Percentiles rank a stretch among this genome's conserved stretches.
Conservation (phyloP, 2,113 vertebrate genomes). For the Loxodonta africana region DNA sequence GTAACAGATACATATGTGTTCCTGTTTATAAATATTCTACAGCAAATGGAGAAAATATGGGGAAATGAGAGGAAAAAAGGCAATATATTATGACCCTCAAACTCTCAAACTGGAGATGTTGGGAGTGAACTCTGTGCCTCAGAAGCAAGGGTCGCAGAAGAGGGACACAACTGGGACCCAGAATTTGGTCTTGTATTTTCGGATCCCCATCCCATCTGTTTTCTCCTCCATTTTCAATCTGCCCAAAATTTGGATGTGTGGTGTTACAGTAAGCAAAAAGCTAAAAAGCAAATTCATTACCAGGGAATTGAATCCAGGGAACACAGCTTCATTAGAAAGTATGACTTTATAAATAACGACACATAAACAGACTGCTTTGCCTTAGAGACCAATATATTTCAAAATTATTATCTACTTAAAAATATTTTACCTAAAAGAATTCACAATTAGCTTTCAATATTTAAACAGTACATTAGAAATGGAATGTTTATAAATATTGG, state of each 20-base stretch:
- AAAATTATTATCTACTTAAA: slow-evolving; percentile 84
- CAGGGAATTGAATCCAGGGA: slow-evolving; percentile 76
- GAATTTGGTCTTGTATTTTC: background rate
- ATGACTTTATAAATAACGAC: slow-evolving; percentile 82
- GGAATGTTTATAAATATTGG: slow-evolving; percentile 81
- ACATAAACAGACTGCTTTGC: slow-evolving; percentile 78
- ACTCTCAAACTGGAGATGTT: background rate
- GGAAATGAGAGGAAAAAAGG: background rate
- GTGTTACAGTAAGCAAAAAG: slow-evolving; percentile 66
- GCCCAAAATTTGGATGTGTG: background rate
- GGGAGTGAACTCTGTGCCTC: background rate
- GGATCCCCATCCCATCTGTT: background rate
- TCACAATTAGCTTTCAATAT: slow-evolving; percentile 84
- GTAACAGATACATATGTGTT: slow-evolving; percentile 79
- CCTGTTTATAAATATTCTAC: slow-evolving; percentile 77
- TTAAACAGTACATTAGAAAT: slow-evolving; percentile 84
- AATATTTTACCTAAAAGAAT: slow-evolving; percentile 85
- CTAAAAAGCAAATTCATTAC: slow-evolving; percentile 80
- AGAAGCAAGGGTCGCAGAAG: background rate
- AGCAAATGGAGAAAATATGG: slow-evolving; percentile 69
- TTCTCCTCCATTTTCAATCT: slow-evolving; percentile 22
- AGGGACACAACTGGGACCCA: background rate
- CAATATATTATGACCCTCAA: background rate
- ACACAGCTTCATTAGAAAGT: slow-evolving; percentile 80
- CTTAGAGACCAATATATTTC: slow-evolving; percentile 83